phyloP scores from a whole-genome alignment of 2,888 invertebrate species.

The Drosophila recens region DNA sequence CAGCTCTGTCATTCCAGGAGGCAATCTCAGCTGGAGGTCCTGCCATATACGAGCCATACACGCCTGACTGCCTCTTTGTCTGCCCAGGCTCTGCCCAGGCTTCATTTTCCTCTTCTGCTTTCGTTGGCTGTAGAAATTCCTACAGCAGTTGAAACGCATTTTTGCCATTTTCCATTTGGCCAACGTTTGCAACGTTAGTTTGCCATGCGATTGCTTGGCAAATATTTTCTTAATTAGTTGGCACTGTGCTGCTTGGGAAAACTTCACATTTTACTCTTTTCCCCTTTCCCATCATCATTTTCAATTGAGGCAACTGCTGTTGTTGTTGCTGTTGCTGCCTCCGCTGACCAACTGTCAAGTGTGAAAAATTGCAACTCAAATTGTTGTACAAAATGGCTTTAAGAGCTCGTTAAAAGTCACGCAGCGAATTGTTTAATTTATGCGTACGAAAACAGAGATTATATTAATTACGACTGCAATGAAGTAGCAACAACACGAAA shows the following conservation, averaged over 20 bases:
- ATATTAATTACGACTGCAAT: constrained; percentile 76
- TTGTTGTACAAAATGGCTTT: constrained; percentile 78
- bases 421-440: constrained; percentile 77
- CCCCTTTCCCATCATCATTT: background rate
- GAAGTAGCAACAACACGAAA: constrained; percentile 38
- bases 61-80: constrained; percentile 52
- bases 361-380: constrained; percentile 78
- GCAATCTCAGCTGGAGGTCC: constrained; percentile 65
- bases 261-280: constrained; percentile 26
- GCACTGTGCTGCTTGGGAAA: constrained; percentile 45
- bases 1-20: constrained; percentile 14
- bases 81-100: constrained; percentile 7
- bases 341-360: constrained; percentile 72
- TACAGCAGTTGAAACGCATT: constrained; percentile 57
- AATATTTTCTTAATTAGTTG: constrained; percentile 80
- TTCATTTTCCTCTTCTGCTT: background rate
- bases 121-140: constrained; percentile 43
- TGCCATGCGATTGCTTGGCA: constrained; percentile 64
- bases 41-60: constrained; percentile 30
- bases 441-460: constrained; percentile 79
- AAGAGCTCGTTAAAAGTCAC: constrained; percentile 79
- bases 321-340: background rate
- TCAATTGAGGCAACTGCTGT: too few species aligned
- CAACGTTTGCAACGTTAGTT: constrained; percentile 29
- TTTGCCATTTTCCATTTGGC: constrained; percentile 24